A percentile compares a stretch with the other conserved stretches of the same genome.
These are phyloP conservation scores for Sphaerophoria taeniata DNA, from an alignment of 2,888 invertebrate genomes.

Conservation along the genomic window DNA sequence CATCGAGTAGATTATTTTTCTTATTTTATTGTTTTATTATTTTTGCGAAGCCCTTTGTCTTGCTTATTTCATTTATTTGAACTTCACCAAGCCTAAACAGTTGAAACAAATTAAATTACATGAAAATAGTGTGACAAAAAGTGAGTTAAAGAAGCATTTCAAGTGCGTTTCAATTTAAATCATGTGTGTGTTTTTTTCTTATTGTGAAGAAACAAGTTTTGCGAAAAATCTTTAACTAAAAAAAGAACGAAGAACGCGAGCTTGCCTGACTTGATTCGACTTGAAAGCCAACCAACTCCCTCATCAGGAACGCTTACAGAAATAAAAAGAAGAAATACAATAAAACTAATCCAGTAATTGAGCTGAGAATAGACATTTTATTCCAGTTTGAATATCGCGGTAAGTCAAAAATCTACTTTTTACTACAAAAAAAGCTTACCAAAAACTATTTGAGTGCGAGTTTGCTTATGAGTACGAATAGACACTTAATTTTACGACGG, in stretches of 20 bases:
- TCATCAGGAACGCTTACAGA: slow-evolving; percentile 18
- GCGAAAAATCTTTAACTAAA: slow-evolving; percentile 28
- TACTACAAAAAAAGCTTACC: not conserved
- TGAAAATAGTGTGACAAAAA: slow-evolving; percentile 33
- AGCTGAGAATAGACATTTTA: not conserved
- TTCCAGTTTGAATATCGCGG: slow-evolving; percentile 22
- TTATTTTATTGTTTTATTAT: slow-evolving; percentile 44
- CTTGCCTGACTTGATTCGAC: slow-evolving; percentile 39
- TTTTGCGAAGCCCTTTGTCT: slow-evolving; percentile 23
- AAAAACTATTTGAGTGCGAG: not conserved
- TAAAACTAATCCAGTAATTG: slow-evolving; percentile 13
- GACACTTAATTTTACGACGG: not conserved
- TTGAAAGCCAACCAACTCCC: slow-evolving; percentile 44
- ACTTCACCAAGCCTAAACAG: slow-evolving; percentile 13
- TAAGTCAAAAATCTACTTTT: slow-evolving; percentile 7
- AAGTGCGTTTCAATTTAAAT: slow-evolving; percentile 61
- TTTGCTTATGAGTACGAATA: not conserved
- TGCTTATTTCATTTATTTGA: slow-evolving; percentile 28
- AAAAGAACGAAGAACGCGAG: slow-evolving; percentile 45
- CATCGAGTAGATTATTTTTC: slow-evolving; percentile 32
- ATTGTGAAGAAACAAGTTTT: slow-evolving; percentile 67
- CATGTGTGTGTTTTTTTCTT: not conserved
- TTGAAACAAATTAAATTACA: slow-evolving; percentile 4
- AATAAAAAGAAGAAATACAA: not conserved
- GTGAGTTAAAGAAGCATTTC: slow-evolving; percentile 48